Percentiles rank a stretch among this genome's conserved stretches.
Evolutionary conservation across 1,140 invertebrate species (phyloP).

Genomic region (Rhizoglyphus robini): DNA sequence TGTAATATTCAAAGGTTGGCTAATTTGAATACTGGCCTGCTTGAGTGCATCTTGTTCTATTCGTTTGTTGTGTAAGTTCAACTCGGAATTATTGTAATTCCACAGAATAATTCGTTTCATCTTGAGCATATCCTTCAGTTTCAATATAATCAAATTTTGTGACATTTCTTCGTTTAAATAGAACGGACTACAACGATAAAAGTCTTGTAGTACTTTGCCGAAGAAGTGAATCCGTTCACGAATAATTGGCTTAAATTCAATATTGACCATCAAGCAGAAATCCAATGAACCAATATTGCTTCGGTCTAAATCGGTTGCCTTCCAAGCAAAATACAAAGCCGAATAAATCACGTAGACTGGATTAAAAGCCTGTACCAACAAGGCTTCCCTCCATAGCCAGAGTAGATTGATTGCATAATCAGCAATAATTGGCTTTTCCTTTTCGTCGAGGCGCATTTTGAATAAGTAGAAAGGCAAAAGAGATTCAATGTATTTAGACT

Average conservation of each 20-base stretch:
- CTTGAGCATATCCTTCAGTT: not conserved
- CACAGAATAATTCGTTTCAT: not conserved
- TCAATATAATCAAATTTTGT: not conserved
- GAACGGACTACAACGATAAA: not conserved
- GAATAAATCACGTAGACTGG: not conserved
- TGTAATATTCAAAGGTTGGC: too few species aligned
- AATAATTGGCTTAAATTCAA: not conserved
- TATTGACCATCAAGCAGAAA: not conserved
- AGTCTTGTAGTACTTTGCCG: not conserved
- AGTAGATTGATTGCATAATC: not conserved
- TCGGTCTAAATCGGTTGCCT: not conserved
- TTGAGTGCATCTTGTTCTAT: too few species aligned
- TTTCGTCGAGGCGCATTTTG: not conserved
- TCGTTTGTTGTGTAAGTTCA: too few species aligned
- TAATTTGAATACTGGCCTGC: too few species aligned
- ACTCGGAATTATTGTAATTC: not conserved
- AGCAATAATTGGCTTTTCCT: not conserved
- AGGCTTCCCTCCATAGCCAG: not conserved
- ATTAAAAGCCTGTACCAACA: not conserved
- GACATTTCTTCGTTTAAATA: not conserved
- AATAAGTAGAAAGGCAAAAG: not conserved
- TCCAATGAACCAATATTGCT: not conserved
- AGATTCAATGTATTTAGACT: not conserved
- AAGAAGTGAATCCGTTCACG: not conserved
- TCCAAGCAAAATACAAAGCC: slow-evolving; percentile 1